Conservation (phyloP, 2,797 vertebrate genomes). For the Numenius phaeopus region DNA sequence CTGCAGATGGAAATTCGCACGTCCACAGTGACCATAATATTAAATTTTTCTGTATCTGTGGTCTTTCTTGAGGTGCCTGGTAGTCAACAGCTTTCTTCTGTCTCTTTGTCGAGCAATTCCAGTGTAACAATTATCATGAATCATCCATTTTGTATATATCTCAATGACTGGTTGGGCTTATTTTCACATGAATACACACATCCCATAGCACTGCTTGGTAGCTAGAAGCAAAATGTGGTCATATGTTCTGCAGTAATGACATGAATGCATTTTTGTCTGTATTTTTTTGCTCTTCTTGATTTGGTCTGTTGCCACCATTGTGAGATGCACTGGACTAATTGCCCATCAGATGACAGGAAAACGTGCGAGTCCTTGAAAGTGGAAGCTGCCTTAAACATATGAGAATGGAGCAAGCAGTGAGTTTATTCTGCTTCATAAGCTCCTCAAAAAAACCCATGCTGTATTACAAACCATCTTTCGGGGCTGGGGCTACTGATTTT, state of each 20-base stretch:
- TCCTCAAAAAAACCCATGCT: not conserved
- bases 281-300: not conserved
- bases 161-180: not conserved
- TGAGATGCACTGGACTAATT: constrained; percentile 36
- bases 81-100: constrained; percentile 41
- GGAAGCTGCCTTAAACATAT: not conserved
- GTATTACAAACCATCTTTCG: not conserved
- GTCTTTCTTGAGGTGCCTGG: constrained; percentile 39
- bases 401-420: not conserved
- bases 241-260: constrained; percentile 3
- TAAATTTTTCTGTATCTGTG: constrained; percentile 36
- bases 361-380: constrained; percentile 5
- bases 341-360: constrained; percentile 14
- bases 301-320: constrained; percentile 48
- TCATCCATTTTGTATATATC: constrained; percentile 52
- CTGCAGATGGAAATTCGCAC: constrained; percentile 17
- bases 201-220: constrained; percentile 12
- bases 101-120: constrained; percentile 35
- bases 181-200: constrained; percentile 50
- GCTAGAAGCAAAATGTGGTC: constrained; percentile 49
- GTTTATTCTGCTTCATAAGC: not conserved
- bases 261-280: constrained; percentile 34
- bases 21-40: constrained; percentile 12
- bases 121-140: constrained; percentile 37
- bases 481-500: not conserved